Evolutionary conservation across 2,113 vertebrate species (phyloP), one percentile per base, ranked within the genome.

Genomic region (Hippoglossus stenolepis): DNA sequence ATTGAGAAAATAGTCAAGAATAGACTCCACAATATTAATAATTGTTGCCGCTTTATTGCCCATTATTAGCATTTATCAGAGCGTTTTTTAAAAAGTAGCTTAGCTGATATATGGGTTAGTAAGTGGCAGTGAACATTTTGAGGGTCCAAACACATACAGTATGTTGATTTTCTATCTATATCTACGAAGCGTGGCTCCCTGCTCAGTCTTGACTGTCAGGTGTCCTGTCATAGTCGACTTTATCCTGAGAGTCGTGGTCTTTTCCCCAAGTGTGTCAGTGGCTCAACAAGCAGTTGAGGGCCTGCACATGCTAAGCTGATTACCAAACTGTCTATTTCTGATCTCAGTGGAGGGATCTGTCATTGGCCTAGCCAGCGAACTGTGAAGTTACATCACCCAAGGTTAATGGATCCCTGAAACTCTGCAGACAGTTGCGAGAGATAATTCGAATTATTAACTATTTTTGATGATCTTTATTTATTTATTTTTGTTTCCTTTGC

Each of bases 241-340:
- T 54, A 63, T 80, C 72, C 67, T 64, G 43, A 74, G 31, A 31
- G 31, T 31, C 31, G 64, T 70, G 5, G 35, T 57, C 53, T 35
- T 87, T 71, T 60, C 77, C 49, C 80, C 80, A 85, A 88, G 63
- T 86, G 89, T 90, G 86, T 90, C 88, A 87, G 82, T 91, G 68
- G 74, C 79, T 82, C 80, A 87, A 56, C 56, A 53, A 54, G 40
- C 45, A 63, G 65, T 83, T 40, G 49, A 83, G 74, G 61, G 11
- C 60, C 12, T 61, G 66, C 64, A 21, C 70, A 54, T 24, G 78
- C 31, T 89, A 90, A 91, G 85, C 85, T 82, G 82, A 90, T 92
- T 90, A 93, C 43, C 69, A 85, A 83, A 88, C 60, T 3, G 7
- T 89, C 89, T 92, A 90, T 93, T 92, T 89, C 71, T 87, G 84